Evolutionary conservation across 2,888 invertebrate species (phyloP), one percentile per base, ranked within the genome.

Genomic region (Aricia artaxerxes): DNA sequence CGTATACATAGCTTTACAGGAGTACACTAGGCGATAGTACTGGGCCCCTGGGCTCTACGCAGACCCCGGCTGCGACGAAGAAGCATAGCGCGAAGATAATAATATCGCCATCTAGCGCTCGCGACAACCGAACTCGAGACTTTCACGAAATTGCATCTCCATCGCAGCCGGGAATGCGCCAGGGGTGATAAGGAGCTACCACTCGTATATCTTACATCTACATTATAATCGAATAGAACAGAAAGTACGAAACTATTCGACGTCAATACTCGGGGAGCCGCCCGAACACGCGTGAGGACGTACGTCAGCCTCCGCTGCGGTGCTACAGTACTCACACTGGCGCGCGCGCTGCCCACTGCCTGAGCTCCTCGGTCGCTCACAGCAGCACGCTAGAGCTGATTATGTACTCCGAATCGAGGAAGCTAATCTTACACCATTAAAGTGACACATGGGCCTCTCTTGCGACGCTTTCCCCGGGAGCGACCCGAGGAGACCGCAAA

Each of bases 1-100:
- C 82, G 81, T 82, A 82, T 82, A 82, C 82, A 79, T 80, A 82
- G 82, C 82, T 78, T 82, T 80, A 79, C 79, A 79, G 80, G 82
- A 79, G 79, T 81, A 82, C 80, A 81, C 82, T 82, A 82, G 79
- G 80, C 79, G 80, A 81, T 80, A 82, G 79, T 82, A 75, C 81
- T 79, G 79, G 81, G 24, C 44, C 60, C 75, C 40, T 11, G 64
- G 31, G 6, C 11, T 64, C 64, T 69, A 69, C 35, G 16, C 5
- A 4, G 13, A 38, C 35, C 64, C 69, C 69, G 69, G 5, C 69
- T 35, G 69, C 69, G 35, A 35, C 35, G 35, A 38, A 35, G 13
- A 13, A 73, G 60, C 79, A 49, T 80, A 78, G 24, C 78, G 75
- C 78, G 80, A 79, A 24, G 79, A 31, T 78, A 61, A 72, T 78